phyloP scores from a whole-genome alignment of 2,888 invertebrate species.

The Aspidapion aeneum region DNA sequence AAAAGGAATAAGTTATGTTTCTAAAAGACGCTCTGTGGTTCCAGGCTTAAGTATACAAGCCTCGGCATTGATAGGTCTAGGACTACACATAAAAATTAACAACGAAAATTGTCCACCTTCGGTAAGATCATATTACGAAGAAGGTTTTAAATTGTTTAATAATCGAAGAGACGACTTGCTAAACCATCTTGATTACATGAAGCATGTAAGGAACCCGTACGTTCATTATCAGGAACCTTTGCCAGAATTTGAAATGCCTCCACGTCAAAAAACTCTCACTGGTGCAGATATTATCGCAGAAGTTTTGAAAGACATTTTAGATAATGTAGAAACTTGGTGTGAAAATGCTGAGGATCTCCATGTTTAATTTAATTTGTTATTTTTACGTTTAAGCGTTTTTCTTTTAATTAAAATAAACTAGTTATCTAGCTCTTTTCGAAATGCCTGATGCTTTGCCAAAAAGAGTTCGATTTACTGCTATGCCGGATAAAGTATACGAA shows the following conservation, averaged over 20 bases:
- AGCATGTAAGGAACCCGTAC: slow-evolving; percentile 56
- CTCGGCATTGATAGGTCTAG: slow-evolving; percentile 57
- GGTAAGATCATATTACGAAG: slow-evolving; percentile 43
- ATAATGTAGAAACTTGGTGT: slow-evolving; percentile 19
- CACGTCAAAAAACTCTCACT: slow-evolving; percentile 19
- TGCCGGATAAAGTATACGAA: slow-evolving; percentile 46
- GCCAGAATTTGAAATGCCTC: slow-evolving; percentile 31
- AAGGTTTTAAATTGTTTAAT: slow-evolving; percentile 46
- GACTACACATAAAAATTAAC: slow-evolving; percentile 55
- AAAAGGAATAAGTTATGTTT: slow-evolving; percentile 53
- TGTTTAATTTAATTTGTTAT: not conserved
- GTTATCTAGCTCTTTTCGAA: no score
- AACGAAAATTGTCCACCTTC: slow-evolving; percentile 45
- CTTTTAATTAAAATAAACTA: not conserved
- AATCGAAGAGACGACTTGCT: slow-evolving; percentile 34
- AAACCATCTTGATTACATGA: slow-evolving; percentile 45
- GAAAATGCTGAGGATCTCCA: not conserved
- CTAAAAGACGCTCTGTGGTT: slow-evolving; percentile 56
- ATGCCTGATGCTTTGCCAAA: slow-evolving; percentile 54
- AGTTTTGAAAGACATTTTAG: slow-evolving; percentile 22
- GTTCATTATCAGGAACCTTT: slow-evolving; percentile 47
- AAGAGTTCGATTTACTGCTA: slow-evolving; percentile 28
- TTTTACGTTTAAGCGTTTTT: not conserved
- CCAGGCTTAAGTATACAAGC: slow-evolving; percentile 52
- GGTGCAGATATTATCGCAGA: slow-evolving; percentile 18